Base-by-base conservation (phyloP, 2,113 vertebrate species). In the Atherinomorus stipes region DNA sequence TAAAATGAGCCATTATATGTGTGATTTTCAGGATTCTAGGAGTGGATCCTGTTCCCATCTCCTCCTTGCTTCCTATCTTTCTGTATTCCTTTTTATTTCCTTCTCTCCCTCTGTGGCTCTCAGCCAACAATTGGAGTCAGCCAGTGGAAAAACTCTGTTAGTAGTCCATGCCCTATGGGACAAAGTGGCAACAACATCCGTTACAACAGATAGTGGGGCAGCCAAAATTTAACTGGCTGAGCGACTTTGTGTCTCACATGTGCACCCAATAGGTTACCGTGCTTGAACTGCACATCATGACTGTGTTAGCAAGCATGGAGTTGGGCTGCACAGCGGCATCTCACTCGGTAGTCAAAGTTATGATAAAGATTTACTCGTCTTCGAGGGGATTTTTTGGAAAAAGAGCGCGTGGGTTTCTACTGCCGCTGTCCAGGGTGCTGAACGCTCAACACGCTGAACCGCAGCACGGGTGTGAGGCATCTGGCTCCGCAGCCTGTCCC, bases 111-210 rank as follows among this genome's bases (percentile, higher is more conserved):
- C 75, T 63, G 72, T 88, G 87, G 80, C 81, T 62, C 71, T 83
- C 69, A 25, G 85, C 86, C 88, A 85, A 76, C 86, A 82, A 80
- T 45, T 72, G 81, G 75, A 91, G 86, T 88, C 88, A 89, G 83
- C 81, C 81, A 88, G 81, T 91, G 85, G 88, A 87, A 87, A 89
- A 84, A 80, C 80, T 90, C 88, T 81, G 89, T 88, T 90, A 88
- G 87, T 89, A 81, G 85, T 80, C 79, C 84, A 85, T 81, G 87
- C 80, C 87, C 84, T 76, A 19, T 87, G 89, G 87, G 90, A 88
- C 84, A 40, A 53, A 75, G 82, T 87, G 80, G 85, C 82, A 83
- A 84, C 81, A 88, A 85, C 90, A 91, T 88, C 80, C 74, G 64
- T 76, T 86, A 73, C 84, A 75, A 81, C 61, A 83, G 87, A 90